phyloP scores from a whole-genome alignment of 2,888 invertebrate species.

The Rhingia campestris region DNA sequence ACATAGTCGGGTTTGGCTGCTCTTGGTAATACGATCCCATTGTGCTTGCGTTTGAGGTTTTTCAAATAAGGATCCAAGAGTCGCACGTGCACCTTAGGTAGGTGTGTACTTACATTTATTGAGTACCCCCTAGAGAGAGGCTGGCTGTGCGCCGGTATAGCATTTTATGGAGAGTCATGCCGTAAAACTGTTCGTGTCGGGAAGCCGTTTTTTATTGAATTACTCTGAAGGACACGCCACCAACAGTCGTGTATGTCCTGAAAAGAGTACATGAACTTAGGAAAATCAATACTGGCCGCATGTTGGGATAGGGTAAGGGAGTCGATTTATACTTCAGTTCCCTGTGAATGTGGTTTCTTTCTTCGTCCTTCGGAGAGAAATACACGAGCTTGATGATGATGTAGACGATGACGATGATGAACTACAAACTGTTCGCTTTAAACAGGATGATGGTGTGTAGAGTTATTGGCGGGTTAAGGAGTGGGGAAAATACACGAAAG shows the following conservation, averaged over 20 bases:
- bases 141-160: not conserved
- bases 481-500: not conserved
- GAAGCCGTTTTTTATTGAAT: slow-evolving; percentile 53
- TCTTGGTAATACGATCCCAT: slow-evolving; percentile 17
- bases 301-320: slow-evolving; percentile 9
- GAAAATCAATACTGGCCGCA: slow-evolving; percentile 47
- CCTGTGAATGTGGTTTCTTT: slow-evolving; percentile 5
- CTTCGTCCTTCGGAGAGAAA: not conserved
- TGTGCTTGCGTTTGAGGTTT: slow-evolving; percentile 3
- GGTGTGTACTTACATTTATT: slow-evolving; percentile 11
- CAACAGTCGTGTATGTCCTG: slow-evolving; percentile 36
- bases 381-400: not conserved
- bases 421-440: slow-evolving; percentile 26
- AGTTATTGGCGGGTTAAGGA: not conserved
- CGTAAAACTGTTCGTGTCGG: slow-evolving; percentile 38
- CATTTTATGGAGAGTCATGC: slow-evolving; percentile 22
- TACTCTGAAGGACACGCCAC: slow-evolving; percentile 45
- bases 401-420: slow-evolving; percentile 31
- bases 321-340: not conserved
- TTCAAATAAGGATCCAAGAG: slow-evolving; percentile 7
- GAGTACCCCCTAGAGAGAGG: not conserved
- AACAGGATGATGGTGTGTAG: slow-evolving; percentile 11
- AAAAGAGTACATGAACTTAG: slow-evolving; percentile 53
- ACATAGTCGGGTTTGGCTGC: not conserved
- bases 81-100: not conserved